Evolutionary conservation across 2,113 vertebrate genomes (phyloP).

Genomic region (Stictonetta naevosa): DNA sequence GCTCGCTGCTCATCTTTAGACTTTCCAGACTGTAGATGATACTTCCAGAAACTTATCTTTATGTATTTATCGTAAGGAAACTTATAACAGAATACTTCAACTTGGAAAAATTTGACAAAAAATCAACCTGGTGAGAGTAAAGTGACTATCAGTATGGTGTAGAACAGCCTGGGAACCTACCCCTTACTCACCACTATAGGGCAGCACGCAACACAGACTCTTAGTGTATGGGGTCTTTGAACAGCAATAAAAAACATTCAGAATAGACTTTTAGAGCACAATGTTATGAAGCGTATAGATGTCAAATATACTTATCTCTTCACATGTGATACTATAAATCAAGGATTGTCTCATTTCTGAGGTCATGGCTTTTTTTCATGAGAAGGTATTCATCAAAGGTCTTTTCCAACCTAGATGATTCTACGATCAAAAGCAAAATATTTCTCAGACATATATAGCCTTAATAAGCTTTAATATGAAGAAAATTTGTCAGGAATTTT

Average conservation of each 20-base stretch:
- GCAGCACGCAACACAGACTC: neutral
- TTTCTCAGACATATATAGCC: neutral
- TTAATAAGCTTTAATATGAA: neutral
- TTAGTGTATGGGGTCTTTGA: neutral
- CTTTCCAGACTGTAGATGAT: neutral
- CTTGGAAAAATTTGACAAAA: neutral
- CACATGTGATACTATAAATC: neutral
- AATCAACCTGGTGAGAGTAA: neutral
- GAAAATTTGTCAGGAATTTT: neutral
- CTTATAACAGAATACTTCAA: neutral
- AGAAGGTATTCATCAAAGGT: neutral
- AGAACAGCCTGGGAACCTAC: neutral
- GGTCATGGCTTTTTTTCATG: neutral
- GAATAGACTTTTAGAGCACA: neutral
- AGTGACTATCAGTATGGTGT: neutral
- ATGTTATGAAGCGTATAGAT: neutral
- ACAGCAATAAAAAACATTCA: neutral
- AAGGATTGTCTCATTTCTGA: neutral
- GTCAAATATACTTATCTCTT: neutral
- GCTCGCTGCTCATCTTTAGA: neutral
- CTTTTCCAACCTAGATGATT: no score
- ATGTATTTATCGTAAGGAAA: neutral
- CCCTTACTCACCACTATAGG: neutral
- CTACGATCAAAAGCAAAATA: neutral
- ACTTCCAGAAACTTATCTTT: neutral